Percentiles rank a stretch among this genome's conserved stretches.
Evolutionary conservation across 2,888 invertebrate species (phyloP).

Genomic region (Drosophila atripex): DNA sequence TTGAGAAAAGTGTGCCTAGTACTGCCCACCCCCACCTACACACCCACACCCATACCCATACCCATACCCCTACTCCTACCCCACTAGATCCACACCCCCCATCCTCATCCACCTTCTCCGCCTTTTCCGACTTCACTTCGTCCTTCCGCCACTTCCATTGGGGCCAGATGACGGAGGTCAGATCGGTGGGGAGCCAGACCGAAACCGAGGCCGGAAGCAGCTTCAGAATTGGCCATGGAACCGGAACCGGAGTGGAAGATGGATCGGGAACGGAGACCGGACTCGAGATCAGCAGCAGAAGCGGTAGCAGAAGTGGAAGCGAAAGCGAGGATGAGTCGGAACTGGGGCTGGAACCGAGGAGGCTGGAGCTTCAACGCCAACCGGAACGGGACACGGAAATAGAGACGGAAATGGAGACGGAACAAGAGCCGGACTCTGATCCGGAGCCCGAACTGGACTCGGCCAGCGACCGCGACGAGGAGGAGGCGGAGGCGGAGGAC

Average conservation of each 20-base stretch:
- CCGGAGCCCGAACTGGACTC: not conserved
- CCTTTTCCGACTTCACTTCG: not conserved
- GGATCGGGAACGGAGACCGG: not conserved
- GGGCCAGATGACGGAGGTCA: not conserved
- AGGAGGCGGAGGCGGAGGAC: not conserved
- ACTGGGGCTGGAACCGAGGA: not conserved
- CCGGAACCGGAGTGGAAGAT: not conserved
- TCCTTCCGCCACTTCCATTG: not conserved
- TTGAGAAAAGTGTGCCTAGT: not conserved
- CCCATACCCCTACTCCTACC: not conserved
- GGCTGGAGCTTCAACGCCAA: not conserved
- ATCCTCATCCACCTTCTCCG: not conserved
- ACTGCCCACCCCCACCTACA: not conserved
- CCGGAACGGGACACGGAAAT: not conserved
- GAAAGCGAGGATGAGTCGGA: constrained; percentile 5
- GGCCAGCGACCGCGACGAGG: not conserved
- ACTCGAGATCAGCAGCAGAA: not conserved
- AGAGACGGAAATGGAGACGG: constrained; percentile 2
- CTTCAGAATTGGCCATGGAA: not conserved
- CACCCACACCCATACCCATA: not conserved
- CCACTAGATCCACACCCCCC: not conserved
- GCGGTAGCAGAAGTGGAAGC: not conserved
- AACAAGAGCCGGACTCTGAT: not conserved
- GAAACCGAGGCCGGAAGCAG: not conserved
- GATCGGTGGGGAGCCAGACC: not conserved